Evolutionary conservation across 2,797 vertebrate genomes (phyloP).

Genomic region (Tragopan temminckii): DNA sequence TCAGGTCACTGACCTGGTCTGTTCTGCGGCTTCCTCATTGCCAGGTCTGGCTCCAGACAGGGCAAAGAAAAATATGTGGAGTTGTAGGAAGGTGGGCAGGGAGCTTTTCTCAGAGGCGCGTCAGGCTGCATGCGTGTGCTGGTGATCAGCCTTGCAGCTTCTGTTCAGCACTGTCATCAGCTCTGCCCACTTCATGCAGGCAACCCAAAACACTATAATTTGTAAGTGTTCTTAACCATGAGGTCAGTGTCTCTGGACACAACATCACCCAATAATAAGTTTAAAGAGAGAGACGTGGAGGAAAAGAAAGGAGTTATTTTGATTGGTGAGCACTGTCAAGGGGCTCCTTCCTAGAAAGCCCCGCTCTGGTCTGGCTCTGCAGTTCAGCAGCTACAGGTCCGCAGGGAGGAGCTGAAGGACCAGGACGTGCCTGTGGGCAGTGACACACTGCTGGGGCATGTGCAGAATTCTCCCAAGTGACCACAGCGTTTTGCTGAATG

Average conservation of each 20-base stretch:
- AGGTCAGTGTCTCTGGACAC: background rate
- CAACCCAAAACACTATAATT: background rate
- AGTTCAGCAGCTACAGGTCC: background rate
- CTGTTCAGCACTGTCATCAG: background rate
- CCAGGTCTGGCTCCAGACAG: background rate
- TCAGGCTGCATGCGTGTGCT: background rate
- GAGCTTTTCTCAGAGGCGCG: background rate
- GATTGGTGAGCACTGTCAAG: fast-evolving
- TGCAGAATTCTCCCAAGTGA: background rate
- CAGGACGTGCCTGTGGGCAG: background rate
- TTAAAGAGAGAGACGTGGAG: background rate
- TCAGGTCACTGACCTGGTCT: background rate
- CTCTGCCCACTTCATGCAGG: background rate
- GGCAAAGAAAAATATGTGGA: fast-evolving
- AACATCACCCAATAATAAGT: background rate
- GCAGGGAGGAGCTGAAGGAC: background rate
- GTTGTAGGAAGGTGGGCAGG: fast-evolving
- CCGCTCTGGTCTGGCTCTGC: fast-evolving
- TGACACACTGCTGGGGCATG: background rate
- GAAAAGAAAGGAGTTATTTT: background rate
- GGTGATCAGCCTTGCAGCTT: background rate
- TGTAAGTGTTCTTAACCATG: background rate
- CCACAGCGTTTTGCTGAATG: background rate
- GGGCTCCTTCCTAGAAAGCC: background rate
- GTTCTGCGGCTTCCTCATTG: background rate